Base-by-base conservation (phyloP, 1,140 invertebrate species). In the Zaprionus camerounensis region DNA sequence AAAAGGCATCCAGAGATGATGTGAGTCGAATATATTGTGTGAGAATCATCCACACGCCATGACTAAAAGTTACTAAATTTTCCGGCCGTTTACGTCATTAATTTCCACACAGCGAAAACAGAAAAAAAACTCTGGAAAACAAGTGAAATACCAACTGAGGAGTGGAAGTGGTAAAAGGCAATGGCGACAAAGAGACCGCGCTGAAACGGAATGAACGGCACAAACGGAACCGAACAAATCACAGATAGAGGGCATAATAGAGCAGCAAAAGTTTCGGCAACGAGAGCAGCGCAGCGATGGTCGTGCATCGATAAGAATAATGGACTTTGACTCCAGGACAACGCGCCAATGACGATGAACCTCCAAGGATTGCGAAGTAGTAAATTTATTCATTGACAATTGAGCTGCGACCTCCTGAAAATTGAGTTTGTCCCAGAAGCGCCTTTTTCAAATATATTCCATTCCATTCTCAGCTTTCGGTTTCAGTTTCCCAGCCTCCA, bases 301-400 rank as follows among this genome's bases (percentile, higher is more conserved):
- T 71, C 73, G 82, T 79, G 72, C 81, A 76, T 73, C 83, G 85
- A 88, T 88, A 88, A 88, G 85, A 82, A 90, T 90, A 90, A 90
- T 90, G 85, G 85, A 90, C 81, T 90, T 90, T 78, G 85, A 84
- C 81, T 87, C 67, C 80, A 75, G 69, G 56, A 67, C 74, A 62
- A 55, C 68, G 66, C 20, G 20, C 59, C 55, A 12, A 57, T 9
- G 26, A 65, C 26, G 34, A 44, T 9, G 36, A 64, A 51, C 26
- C 41, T 26, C 20, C 34, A 11, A 56, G 22, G 28, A 58, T 31
- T 34, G 31, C 44, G 11, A 9, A 36, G 41, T 55, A 74, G 51
- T 71, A 90, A 90, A 90, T 90, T 90, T 90, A 90, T 90, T 90
- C 85, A 90, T 90, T 90, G 85, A 90, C 85, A 91, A 90, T 90